Percentiles rank a stretch among this genome's conserved stretches.
Evolutionary conservation across 2,113 vertebrate genomes (phyloP).

Genomic region (Struthio camelus): DNA sequence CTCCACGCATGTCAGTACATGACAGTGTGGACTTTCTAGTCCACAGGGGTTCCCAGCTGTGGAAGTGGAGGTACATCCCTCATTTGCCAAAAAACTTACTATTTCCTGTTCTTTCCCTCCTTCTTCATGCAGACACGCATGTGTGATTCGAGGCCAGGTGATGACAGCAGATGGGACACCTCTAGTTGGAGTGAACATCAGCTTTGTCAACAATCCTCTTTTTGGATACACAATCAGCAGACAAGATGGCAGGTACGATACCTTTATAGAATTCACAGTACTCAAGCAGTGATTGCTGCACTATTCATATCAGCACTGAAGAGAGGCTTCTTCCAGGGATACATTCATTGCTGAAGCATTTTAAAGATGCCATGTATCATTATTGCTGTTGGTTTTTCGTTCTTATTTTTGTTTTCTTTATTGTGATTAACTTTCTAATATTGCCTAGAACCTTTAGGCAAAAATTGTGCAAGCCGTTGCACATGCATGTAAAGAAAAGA

Average conservation of each 20-base stretch:
- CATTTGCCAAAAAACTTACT: not conserved
- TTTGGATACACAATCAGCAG: constrained; percentile 95
- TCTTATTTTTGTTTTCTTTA: not conserved
- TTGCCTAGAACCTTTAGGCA: not conserved
- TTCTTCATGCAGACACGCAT: constrained; percentile 83
- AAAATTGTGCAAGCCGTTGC: not conserved
- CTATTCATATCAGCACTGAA: not conserved
- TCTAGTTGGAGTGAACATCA: constrained; percentile 98
- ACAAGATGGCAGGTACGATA: constrained; percentile 93
- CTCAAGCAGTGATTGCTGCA: not conserved
- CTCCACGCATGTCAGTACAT: not conserved
- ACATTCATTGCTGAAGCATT: rapidly evolving
- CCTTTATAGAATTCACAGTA: not conserved
- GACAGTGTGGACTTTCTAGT: not conserved
- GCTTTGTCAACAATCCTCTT: constrained; percentile 90
- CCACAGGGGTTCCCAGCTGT: not conserved
- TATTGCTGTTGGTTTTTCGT: not conserved
- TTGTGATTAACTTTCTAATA: not conserved
- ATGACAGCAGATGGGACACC: constrained; percentile 96
- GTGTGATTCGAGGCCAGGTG: constrained; percentile 97
- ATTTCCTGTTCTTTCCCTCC: not conserved
- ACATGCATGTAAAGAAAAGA: not conserved
- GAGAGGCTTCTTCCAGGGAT: not conserved
- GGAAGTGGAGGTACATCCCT: not conserved
- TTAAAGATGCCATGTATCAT: not conserved